Percentiles rank a stretch among this genome's conserved stretches.
Evolutionary conservation across 2,888 invertebrate species (phyloP).

Genomic region (Plemyria rubiginata): DNA sequence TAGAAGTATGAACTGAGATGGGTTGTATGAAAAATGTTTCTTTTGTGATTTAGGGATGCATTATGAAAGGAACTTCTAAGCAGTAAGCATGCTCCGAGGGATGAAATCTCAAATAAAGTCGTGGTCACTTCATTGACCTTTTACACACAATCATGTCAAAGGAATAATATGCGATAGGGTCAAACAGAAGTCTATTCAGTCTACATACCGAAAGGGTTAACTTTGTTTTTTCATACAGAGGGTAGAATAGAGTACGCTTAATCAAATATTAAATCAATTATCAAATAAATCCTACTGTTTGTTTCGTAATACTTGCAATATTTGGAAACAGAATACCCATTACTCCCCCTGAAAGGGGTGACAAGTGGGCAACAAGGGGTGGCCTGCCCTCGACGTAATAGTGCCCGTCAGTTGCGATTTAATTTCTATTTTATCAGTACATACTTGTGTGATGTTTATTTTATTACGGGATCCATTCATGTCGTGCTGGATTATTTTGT

Average conservation of each 20-base stretch:
- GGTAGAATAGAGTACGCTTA: neutral
- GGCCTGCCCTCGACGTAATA: slow-evolving; percentile 45
- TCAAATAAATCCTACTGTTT: slow-evolving; percentile 2
- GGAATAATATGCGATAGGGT: neutral
- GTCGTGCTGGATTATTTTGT: neutral
- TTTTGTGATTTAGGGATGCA: too few relatives aligned
- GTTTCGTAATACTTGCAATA: slow-evolving; percentile 15
- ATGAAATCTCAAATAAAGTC: too few relatives aligned
- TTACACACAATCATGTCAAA: too few relatives aligned
- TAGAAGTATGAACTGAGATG: too few relatives aligned
- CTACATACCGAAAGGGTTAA: neutral
- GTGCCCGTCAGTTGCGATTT: slow-evolving; percentile 50
- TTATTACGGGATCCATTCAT: slow-evolving; percentile 2
- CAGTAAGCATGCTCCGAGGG: too few relatives aligned
- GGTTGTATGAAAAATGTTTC: too few relatives aligned
- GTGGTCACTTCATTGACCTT: too few relatives aligned
- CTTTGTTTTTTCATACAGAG: neutral
- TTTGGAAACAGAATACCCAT: slow-evolving; percentile 27
- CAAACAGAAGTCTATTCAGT: neutral
- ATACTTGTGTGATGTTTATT: slow-evolving; percentile 29
- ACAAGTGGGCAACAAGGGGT: slow-evolving; percentile 3
- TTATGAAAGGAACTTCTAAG: too few relatives aligned
- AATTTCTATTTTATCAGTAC: slow-evolving; percentile 50
- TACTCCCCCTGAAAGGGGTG: neutral
- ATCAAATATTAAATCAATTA: slow-evolving; percentile 11